Conservation (phyloP, 2,888 invertebrate species). For the Gymnoscelis rufifasciata region DNA sequence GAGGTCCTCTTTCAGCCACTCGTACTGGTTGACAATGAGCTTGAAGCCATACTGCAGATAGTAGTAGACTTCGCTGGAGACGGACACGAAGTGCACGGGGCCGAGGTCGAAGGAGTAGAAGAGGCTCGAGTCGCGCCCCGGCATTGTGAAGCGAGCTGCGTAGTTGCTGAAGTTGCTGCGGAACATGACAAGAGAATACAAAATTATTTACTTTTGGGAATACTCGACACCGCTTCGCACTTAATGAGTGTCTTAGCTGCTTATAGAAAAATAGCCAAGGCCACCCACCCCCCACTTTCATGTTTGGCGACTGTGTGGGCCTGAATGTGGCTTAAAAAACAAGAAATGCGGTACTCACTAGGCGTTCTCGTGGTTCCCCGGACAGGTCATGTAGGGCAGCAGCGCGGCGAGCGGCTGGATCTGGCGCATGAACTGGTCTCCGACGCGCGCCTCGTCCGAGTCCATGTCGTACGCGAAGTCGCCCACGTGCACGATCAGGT, state of each 20-base stretch:
- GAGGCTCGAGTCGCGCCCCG: constrained; percentile 83
- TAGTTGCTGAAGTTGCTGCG: constrained; percentile 98
- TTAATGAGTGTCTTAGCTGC: too few relatives aligned
- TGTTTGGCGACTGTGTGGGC: too few relatives aligned
- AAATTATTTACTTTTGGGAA: too few relatives aligned
- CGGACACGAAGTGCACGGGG: constrained; percentile 92
- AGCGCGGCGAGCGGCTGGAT: constrained; percentile 93
- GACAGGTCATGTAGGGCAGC: constrained; percentile 94
- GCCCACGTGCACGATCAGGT: constrained; percentile 93
- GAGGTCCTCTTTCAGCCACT: constrained; percentile 93
- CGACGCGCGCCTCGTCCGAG: constrained; percentile 86
- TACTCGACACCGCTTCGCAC: too few relatives aligned
- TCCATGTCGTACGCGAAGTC: constrained; percentile 98
- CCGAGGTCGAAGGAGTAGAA: constrained; percentile 94
- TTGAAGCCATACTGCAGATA: constrained; percentile 91
- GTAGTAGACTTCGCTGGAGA: constrained; percentile 97
- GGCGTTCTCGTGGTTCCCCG: constrained; percentile 92
- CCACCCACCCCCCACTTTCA: too few relatives aligned
- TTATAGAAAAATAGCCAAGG: too few relatives aligned
- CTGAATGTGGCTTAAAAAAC: not conserved
- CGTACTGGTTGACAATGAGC: constrained; percentile 87
- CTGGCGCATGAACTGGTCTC: constrained; percentile 96
- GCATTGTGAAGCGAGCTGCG: constrained; percentile 94
- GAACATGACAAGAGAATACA: too few relatives aligned
- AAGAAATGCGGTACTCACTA: constrained; percentile 79